Base-by-base conservation (phyloP, 2,888 invertebrate species). In the Oxystoma pomonae region DNA sequence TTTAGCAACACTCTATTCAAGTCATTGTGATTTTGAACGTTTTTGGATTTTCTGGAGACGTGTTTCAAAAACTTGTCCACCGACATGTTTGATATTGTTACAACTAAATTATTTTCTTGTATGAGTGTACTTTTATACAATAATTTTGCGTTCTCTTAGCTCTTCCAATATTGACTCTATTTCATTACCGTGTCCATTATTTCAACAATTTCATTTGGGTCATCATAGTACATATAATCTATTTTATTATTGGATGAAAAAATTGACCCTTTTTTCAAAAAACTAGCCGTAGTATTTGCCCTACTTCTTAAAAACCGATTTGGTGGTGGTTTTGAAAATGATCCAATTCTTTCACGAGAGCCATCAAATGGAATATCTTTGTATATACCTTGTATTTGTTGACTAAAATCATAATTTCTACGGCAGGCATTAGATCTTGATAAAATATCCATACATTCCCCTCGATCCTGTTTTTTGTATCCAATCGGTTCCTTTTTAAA, bases 371-470 rank as follows among this genome's bases (percentile, higher is more conserved):
- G 35, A 35, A 35, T 35, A 35, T 7, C 12, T 35, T 35, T 35
- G 5, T 35, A 7, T 35, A 12, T 35, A 35, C 53, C 53, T 53
- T 53, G 53, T 5, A 53, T 19, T n/a, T 53, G 53, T n/a, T 19
- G 7, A 3, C n/a, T 3, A n/a, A 16, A 16, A n/a, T 53, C 53
- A 53, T 53, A 19, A 19, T 53, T 53, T 53, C 19, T 53, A 3
- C n/a, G 53, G 19, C n/a, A n/a, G 17, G 53, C 53, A 19, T 53
- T 53, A 7, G 53, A 17, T 53, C 58, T 58, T 35, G 17, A n/a
- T 20, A 20, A 21, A 18, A 59, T 59, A 59, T 59, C 63, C 55
- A 63, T 63, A 59, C 59, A 61, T 1, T 61, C 16, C 20, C 50
- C 51, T 20, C 50, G 18, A 58, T 61, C 61, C 1, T 21, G 12